Conservation (phyloP, 2,888 invertebrate genomes). For the Bunonema sp. region DNA sequence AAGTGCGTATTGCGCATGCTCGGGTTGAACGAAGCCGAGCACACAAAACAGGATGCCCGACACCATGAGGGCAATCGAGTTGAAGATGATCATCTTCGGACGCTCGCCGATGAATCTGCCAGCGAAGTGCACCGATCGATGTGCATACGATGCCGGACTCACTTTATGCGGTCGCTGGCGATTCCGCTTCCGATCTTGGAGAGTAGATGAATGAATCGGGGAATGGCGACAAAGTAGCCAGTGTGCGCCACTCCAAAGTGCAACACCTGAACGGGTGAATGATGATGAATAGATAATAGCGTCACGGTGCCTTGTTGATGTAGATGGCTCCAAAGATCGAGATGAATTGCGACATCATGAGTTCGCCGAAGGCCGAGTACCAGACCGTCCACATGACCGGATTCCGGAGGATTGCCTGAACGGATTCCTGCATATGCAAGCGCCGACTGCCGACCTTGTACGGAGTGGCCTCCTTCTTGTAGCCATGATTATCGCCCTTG, state of each 20-base stretch:
- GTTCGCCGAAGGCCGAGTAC: conserved; percentile 24
- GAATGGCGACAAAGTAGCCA: conserved; percentile 24
- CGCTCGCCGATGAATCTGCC: conserved; percentile 22
- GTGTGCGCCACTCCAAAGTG: conserved; percentile 25
- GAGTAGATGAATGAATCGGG: conserved; percentile 18
- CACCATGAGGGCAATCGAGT: conserved; percentile 27
- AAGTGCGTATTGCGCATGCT: conserved; percentile 7
- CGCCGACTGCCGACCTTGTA: background rate
- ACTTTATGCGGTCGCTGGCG: conserved; percentile 19
- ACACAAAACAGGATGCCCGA: conserved; percentile 23
- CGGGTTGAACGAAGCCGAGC: conserved; percentile 15
- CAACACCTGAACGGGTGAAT: conserved; percentile 11
- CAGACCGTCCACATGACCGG: conserved; percentile 24
- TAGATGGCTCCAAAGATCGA: conserved; percentile 26
- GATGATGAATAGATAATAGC: background rate
- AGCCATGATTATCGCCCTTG: conserved; percentile 10
- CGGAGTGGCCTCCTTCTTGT: background rate
- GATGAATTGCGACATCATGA: conserved; percentile 30
- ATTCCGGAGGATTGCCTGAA: conserved; percentile 15
- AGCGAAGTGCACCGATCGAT: background rate
- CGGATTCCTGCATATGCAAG: background rate
- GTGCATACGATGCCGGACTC: background rate
- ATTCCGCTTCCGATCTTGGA: conserved; percentile 24
- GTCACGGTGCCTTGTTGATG: conserved; percentile 12
- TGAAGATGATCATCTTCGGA: conserved; percentile 31